A percentile compares a stretch with the other conserved stretches of the same genome.
These are phyloP conservation scores for Terrapene triunguis DNA, from an alignment of 2,113 vertebrate species.

Conservation along the genomic window DNA sequence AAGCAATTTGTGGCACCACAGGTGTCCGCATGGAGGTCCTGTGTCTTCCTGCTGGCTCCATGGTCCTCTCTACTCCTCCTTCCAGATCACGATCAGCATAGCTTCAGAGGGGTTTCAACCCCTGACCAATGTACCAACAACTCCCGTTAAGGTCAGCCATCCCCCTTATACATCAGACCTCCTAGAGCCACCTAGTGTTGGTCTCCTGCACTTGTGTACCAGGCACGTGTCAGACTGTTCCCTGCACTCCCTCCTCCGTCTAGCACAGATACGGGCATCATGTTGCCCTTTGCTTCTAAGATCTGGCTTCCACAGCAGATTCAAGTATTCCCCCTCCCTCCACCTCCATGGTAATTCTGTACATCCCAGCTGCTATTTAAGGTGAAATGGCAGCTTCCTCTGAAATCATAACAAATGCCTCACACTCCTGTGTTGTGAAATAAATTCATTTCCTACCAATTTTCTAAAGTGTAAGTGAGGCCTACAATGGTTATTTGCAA, in stretches of 20 bases:
- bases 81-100: background rate
- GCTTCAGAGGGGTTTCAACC: background rate
- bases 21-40: background rate
- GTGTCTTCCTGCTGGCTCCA: background rate
- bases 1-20: background rate
- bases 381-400: background rate
- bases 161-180: background rate
- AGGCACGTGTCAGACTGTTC: background rate
- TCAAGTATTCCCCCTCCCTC: background rate
- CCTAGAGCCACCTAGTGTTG: background rate
- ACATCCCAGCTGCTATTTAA: constrained; percentile 8
- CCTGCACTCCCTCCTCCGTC: constrained; percentile 4
- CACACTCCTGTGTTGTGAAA: background rate
- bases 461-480: background rate
- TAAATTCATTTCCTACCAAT: constrained; percentile 18
- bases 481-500: background rate
- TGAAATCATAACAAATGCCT: constrained; percentile 14
- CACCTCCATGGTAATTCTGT: background rate
- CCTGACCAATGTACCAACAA: background rate
- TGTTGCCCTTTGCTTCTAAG: background rate
- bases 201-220: background rate
- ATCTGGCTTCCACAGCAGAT: background rate
- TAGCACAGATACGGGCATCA: background rate
- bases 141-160: background rate
- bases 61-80: constrained; percentile 11